A percentile compares a stretch with the other conserved stretches of the same genome.
phyloP scores from a whole-genome alignment of 2,797 vertebrate species.

The Anabas testudineus region DNA sequence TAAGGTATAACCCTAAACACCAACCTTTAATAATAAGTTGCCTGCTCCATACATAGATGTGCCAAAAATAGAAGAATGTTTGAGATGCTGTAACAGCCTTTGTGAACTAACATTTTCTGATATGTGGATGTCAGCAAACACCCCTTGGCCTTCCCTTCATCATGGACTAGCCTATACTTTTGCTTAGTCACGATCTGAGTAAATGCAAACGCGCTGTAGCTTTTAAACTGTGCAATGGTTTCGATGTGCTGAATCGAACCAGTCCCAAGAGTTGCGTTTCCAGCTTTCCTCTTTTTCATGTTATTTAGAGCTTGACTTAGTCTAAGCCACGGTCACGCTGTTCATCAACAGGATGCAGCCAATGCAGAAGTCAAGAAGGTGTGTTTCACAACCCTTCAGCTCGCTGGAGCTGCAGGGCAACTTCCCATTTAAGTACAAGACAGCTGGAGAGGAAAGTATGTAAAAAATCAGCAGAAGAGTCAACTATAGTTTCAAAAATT shows the following conservation, averaged over 20 bases:
- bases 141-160: not conserved
- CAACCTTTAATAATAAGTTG: not conserved
- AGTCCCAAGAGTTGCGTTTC: constrained; percentile 39
- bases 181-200: constrained; percentile 64
- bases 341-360: constrained; percentile 76
- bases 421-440: constrained; percentile 57
- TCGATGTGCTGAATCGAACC: constrained; percentile 67
- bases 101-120: constrained; percentile 25
- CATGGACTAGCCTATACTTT: constrained; percentile 10
- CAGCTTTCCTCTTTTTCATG: constrained; percentile 56
- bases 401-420: constrained; percentile 48
- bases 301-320: constrained; percentile 37
- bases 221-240: constrained; percentile 72
- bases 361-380: constrained; percentile 70
- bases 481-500: constrained; percentile 30
- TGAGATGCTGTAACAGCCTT: not conserved
- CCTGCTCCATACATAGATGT: not conserved
- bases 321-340: constrained; percentile 66
- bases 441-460: constrained; percentile 21
- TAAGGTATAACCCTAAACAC: too few relatives aligned
- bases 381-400: constrained; percentile 63
- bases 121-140: constrained; percentile 34
- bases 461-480: constrained; percentile 9
- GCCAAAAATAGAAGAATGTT: constrained; percentile 12
- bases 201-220: constrained; percentile 43